These are phyloP conservation scores for Corella eumyota DNA, from an alignment of 23 tunicate genomes.

Conservation along the genomic window DNA sequence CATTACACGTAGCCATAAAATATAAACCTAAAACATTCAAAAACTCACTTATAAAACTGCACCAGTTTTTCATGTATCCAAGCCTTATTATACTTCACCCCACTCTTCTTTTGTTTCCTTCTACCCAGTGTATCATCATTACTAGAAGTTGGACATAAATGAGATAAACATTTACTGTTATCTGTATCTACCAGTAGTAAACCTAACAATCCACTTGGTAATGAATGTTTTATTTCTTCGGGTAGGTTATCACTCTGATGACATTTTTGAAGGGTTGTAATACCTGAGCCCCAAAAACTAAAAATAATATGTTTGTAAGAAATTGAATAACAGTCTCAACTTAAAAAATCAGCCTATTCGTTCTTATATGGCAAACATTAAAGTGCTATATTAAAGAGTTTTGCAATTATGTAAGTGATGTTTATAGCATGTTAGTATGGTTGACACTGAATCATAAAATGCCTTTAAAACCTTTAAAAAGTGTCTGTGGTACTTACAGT, in stretches of 20 bases:
- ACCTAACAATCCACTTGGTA: constrained; percentile 56
- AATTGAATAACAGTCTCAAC: no score
- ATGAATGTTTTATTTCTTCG: constrained; percentile 1
- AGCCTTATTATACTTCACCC: background rate
- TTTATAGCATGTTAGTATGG: no score
- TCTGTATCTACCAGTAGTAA: constrained; percentile 55
- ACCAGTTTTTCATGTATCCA: constrained; percentile 28
- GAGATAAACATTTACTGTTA: constrained; percentile 20
- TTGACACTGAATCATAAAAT: no score
- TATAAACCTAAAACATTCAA: no score
- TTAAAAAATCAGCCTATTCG: no score
- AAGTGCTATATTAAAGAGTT: no score
- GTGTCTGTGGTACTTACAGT: no score
- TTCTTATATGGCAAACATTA: no score
- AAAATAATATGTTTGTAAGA: background rate
- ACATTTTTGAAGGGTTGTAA: constrained; percentile 55
- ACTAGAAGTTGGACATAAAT: constrained; percentile 6
- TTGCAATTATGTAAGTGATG: no score
- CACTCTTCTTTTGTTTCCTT: constrained; percentile 34
- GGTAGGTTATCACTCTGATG: constrained; percentile 28
- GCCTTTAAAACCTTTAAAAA: no score
- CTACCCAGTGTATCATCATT: constrained; percentile 8
- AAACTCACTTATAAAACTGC: constrained; percentile 38
- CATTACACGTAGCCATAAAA: no score
- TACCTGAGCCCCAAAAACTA: constrained; percentile 81